Evolutionary conservation across 1,140 invertebrate species (phyloP).

Genomic region (Cryptotermes secundus): DNA sequence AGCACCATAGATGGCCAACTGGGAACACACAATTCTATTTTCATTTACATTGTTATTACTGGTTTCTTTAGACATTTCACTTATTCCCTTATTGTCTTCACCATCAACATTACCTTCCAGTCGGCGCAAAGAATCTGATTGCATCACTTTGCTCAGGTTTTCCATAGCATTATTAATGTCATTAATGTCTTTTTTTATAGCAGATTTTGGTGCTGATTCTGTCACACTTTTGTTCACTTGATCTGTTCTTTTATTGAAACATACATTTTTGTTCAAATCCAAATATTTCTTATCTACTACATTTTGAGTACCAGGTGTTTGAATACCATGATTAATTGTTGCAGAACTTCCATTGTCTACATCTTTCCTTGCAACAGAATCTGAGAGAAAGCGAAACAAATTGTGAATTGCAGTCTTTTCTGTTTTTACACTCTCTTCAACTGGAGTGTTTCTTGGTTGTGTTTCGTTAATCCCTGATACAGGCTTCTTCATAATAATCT

Average conservation of each 20-base stretch:
- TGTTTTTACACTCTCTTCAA: no score
- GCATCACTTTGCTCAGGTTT: background rate
- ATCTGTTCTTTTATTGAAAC: background rate
- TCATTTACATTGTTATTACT: background rate
- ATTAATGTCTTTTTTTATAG: background rate
- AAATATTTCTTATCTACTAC: background rate
- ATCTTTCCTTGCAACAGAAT: no score
- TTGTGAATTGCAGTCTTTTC: no score
- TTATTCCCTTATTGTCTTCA: background rate
- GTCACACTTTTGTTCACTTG: background rate
- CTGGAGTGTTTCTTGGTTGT: no score
- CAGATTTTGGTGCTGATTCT: background rate
- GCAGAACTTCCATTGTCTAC: no score
- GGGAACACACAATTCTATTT: background rate
- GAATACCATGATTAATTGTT: background rate
- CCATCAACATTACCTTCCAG: background rate
- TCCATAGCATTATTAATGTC: background rate
- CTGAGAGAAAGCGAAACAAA: no score
- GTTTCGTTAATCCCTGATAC: no score
- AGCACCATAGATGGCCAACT: background rate
- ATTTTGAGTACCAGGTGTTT: background rate
- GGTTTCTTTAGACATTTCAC: background rate
- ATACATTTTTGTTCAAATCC: background rate
- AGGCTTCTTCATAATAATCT: no score
- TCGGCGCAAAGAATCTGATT: background rate